Evolutionary conservation across 1,140 invertebrate genomes (phyloP), one percentile per base, ranked within the genome.

Genomic region (Drosophila bipectinata): DNA sequence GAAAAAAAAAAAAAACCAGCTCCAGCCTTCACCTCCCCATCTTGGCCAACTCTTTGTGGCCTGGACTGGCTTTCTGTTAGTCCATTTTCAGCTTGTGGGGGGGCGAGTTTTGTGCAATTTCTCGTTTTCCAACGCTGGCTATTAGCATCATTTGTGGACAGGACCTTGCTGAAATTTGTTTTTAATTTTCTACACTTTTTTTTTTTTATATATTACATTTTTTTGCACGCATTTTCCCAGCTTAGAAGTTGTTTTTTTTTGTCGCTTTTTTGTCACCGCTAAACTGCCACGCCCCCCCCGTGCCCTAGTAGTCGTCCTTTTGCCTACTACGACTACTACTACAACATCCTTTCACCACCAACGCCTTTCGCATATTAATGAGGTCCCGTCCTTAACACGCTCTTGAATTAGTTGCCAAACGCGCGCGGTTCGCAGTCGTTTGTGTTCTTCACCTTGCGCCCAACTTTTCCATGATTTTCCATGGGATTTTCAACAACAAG

Each of bases 341-440:
- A 8, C 41, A 2, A 44, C 15, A 18, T 44, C 41, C 41, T 44
- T 44, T 14, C 41, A 18, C 41, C 41, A 44, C 14, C 41, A 34
- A 34, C 18, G 51, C 48, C 54, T 53, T 15, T 30, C 53, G 77
- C 80, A 79, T 79, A 84, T 85, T 85, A 84, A 84, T 84, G 80
- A 84, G 80, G 61, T 44, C 32, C 77, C 75, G 80, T 79, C 75
- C 74, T 83, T 84, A 84, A 84, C 80, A 84, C 80, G 80, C 80
- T 83, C 78, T 85, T 84, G 80, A 84, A 84, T 84, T 83, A 83
- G 80, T 83, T 82, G 74, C 56, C 74, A 82, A 60, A 47, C 71
- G 71, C 51, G 71, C 51, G 62, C 51, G 62, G 67, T 37, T 69
- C 30, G 39, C 49, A 21, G 34, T 47, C 61, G 66, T 58, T 52